Evolutionary conservation across 1,140 invertebrate species (phyloP).

Genomic region (Anoplophora glabripennis): DNA sequence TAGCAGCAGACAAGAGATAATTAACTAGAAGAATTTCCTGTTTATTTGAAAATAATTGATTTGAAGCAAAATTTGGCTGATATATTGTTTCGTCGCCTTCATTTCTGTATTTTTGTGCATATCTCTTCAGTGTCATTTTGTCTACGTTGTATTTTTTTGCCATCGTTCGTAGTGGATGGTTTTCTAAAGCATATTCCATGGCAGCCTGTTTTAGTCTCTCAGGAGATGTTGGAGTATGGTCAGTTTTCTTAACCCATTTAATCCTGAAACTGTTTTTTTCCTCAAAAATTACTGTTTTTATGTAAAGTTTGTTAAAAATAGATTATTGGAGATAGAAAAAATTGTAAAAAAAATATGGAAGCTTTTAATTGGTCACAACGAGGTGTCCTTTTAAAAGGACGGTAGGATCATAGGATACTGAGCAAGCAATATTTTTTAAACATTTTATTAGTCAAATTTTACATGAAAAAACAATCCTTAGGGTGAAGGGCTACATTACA

Average conservation of each 20-base stretch:
- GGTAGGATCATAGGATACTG: too few relatives aligned
- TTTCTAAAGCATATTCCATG: neutral
- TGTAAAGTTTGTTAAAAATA: too few relatives aligned
- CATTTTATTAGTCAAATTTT: too few relatives aligned
- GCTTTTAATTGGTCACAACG: too few relatives aligned
- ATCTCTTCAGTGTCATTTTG: constrained; percentile 5
- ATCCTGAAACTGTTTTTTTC: too few relatives aligned
- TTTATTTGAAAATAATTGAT: neutral
- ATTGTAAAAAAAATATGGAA: too few relatives aligned
- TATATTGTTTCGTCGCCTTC: neutral
- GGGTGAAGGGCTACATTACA: too few relatives aligned
- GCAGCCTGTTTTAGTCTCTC: neutral
- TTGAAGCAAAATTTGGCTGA: neutral
- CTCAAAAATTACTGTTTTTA: too few relatives aligned
- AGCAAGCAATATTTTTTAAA: too few relatives aligned
- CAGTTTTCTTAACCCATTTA: neutral
- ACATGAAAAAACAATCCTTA: too few relatives aligned
- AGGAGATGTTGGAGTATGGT: neutral
- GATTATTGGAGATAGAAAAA: too few relatives aligned
- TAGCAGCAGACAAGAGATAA: neutral
- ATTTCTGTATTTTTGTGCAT: neutral
- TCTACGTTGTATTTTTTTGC: neutral
- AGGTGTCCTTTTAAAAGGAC: too few relatives aligned
- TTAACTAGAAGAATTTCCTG: neutral
- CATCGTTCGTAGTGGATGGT: neutral